These are phyloP conservation scores for Propithecus coquereli DNA, from an alignment of 2,113 vertebrate genomes.

Conservation along the genomic window DNA sequence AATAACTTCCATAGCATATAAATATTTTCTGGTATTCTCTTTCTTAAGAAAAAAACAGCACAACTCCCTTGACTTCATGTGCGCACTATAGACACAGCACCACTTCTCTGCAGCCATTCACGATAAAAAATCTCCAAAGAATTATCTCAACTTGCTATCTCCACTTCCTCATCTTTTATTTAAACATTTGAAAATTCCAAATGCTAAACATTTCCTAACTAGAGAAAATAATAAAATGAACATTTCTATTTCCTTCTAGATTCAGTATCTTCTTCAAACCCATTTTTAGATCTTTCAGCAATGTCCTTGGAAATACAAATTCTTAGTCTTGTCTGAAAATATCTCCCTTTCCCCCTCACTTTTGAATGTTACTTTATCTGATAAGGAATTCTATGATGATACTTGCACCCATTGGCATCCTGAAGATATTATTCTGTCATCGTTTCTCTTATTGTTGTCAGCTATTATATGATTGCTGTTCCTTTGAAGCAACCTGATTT, in stretches of 20 bases:
- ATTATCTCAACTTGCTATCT: neutral
- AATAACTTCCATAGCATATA: too few relatives aligned
- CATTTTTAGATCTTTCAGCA: neutral
- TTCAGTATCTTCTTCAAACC: neutral
- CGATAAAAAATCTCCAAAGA: neutral
- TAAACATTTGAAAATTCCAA: neutral
- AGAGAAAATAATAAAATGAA: neutral
- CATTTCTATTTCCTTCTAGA: neutral
- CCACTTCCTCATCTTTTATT: neutral
- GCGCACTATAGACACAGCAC: neutral
- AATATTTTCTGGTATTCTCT: neutral
- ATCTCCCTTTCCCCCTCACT: neutral
- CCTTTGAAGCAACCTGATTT: neutral
- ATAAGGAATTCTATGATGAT: neutral
- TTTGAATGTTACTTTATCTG: neutral
- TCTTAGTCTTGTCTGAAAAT: neutral
- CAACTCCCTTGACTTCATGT: neutral
- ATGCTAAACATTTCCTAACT: neutral
- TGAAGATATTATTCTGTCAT: neutral
- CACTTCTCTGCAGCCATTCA: neutral
- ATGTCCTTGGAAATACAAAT: neutral
- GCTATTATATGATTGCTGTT: neutral
- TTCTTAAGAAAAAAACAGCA: neutral
- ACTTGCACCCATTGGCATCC: accelerated
- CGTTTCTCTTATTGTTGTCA: neutral